phyloP scores from a whole-genome alignment of 2,113 vertebrate genomes.

The Cyprinodon variegatus region DNA sequence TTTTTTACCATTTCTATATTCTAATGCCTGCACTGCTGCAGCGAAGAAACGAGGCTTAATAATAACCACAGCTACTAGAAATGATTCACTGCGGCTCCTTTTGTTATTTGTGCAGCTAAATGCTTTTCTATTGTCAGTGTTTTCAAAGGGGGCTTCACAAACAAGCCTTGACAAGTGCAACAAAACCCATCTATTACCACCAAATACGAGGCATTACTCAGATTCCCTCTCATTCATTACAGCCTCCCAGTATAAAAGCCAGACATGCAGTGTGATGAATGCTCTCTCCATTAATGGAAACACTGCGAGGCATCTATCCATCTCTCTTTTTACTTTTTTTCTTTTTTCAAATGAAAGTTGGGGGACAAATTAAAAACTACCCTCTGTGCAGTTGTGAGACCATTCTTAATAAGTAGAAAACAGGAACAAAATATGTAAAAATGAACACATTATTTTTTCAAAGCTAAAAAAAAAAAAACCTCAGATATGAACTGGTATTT shows the following conservation, averaged over 20 bases:
- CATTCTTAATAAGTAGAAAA: constrained; percentile 34
- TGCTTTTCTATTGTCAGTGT: constrained; percentile 72
- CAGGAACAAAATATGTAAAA: background rate
- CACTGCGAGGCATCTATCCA: constrained; percentile 81
- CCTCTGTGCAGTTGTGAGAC: constrained; percentile 67
- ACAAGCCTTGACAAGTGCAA: constrained; percentile 77
- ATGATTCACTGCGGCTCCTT: constrained; percentile 65
- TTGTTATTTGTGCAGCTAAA: constrained; percentile 72
- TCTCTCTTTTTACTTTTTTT: constrained; percentile 75
- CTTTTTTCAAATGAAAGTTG: constrained; percentile 68
- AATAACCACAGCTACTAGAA: constrained; percentile 67
- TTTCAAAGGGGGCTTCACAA: constrained; percentile 74
- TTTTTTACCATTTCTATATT: constrained; percentile 35
- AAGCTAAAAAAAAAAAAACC: constrained; percentile 41
- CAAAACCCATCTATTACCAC: constrained; percentile 79
- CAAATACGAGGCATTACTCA: constrained; percentile 76
- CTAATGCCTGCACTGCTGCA: constrained; percentile 24
- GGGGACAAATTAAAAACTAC: constrained; percentile 77
- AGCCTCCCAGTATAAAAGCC: constrained; percentile 73
- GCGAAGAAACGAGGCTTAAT: constrained; percentile 59
- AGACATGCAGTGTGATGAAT: constrained; percentile 80
- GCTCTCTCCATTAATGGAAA: constrained; percentile 79
- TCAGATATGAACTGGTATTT: constrained; percentile 57
- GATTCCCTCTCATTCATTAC: constrained; percentile 76
- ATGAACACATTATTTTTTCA: constrained; percentile 27